Conservation (phyloP, 2,797 vertebrate species). For the Chanos chanos region DNA sequence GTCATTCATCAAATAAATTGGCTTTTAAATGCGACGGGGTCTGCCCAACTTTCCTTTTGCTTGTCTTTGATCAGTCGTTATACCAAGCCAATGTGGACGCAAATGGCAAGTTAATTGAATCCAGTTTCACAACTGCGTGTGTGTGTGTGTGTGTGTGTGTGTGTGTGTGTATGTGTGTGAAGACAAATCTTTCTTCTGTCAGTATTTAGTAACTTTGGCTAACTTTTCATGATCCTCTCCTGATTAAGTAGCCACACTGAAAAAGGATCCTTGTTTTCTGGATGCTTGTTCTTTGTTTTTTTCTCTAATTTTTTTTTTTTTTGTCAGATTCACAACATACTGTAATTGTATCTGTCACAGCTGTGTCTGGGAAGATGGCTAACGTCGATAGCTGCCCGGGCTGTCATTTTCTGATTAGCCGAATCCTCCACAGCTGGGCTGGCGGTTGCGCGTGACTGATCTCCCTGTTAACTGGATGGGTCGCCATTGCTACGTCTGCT, state of each 20-base stretch:
- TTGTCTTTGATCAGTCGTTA: background rate
- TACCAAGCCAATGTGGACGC: background rate
- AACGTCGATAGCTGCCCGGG: background rate
- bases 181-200: conserved; percentile 13
- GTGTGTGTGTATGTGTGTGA: background rate
- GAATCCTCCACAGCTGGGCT: conserved; percentile 1
- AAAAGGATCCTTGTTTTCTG: no score
- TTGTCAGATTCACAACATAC: background rate
- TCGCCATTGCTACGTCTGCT: no score
- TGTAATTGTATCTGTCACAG: conserved; percentile 15
- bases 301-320: no score
- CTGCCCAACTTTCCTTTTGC: no score
- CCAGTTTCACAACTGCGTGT: conserved; percentile 4
- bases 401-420: conserved; percentile 8
- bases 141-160: background rate
- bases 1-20: no score
- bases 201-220: conserved; percentile 9
- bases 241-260: no score
- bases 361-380: background rate
- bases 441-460: background rate
- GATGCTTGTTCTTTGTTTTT: no score
- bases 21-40: no score
- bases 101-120: no score
- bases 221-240: conserved; percentile 1
- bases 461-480: no score